Base-by-base conservation (phyloP, 2,113 vertebrate species). In the Gadus macrocephalus region DNA sequence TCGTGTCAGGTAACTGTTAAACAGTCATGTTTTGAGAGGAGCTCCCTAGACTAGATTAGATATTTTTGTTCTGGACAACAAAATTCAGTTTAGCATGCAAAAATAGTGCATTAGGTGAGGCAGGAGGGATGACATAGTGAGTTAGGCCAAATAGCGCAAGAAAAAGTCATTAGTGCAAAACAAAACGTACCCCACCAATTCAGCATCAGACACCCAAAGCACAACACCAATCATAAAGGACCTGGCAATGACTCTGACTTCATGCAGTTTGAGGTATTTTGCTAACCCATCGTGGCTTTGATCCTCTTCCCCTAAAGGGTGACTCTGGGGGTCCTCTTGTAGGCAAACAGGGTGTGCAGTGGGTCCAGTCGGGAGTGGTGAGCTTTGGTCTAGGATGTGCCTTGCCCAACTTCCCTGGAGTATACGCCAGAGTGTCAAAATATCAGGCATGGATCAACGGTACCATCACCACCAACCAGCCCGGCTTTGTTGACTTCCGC, bases 301-400 rank as follows among this genome's bases (percentile, higher is more conserved):
- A 16, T 1, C 25, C 27, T 65, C 9, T 75, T 12, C 27, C 17
- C 20, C 69, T 16, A 67, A 17, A 96, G 94, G 94, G 94, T 16
- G 94, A 97, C 16, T 95, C 94, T 5, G 93, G 95, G 3, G 93
- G 95, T 68, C 93, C 94, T 4, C 15, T 95, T 74, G 92, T 94
- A 81, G 88, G 81, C 77, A 87, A 86, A 76, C 88, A 93, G 80
- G 73, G 72, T 62, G 73, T 62, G 63, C 19, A 2, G n/a, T 96
- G 94, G 94, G 85, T 94, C 75, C 92, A 92, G 71, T 82, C 69
- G 38, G 95, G 94, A 56, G 81, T 94, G 38, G 93, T 95, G 53
- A 96, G 93, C 88, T 96, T 93, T 88, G 90, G 94, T 77, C 7
- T 38, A 0, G 88, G 93, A 31, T 95, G 95, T 71, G 94, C 89